A percentile compares a stretch with the other conserved stretches of the same genome.
These are phyloP conservation scores for Fopius arisanus DNA, from an alignment of 1,140 invertebrate genomes.

Conservation along the genomic window DNA sequence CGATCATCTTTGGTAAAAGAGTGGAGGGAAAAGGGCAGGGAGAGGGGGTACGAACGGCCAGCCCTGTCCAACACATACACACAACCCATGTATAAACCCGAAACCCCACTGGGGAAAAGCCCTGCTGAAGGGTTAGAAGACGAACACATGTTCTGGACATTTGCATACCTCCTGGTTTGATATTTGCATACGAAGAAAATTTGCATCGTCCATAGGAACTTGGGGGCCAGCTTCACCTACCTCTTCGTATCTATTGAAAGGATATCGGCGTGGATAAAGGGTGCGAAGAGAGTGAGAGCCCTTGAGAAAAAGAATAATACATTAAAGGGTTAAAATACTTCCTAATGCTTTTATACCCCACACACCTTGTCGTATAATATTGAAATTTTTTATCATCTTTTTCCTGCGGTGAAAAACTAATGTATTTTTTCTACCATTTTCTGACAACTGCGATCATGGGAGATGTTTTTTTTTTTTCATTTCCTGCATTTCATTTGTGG, in stretches of 20 bases:
- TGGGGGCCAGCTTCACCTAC: conserved; percentile 30
- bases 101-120: conserved; percentile 41
- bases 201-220: conserved; percentile 60
- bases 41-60: conserved; percentile 1
- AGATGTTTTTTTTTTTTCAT: conserved; percentile 31
- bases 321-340: conserved; percentile 61
- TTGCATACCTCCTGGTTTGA: conserved; percentile 55
- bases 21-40: conserved; percentile 17
- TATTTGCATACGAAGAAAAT: conserved; percentile 63
- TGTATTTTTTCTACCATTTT: conserved; percentile 38
- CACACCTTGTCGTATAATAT: not conserved
- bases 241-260: conserved; percentile 54
- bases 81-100: not conserved
- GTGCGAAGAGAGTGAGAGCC: conserved; percentile 33
- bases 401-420: conserved; percentile 44
- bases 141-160: conserved; percentile 61
- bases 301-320: conserved; percentile 58
- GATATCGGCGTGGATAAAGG: conserved; percentile 43
- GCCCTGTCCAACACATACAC: not conserved
- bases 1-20: conserved; percentile 60
- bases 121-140: conserved; percentile 57
- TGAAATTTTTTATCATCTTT: conserved; percentile 30
- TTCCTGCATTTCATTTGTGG: conserved; percentile 37
- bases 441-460: conserved; percentile 29
- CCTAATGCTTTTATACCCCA: conserved; percentile 56